Evolutionary conservation across 1,140 invertebrate species (phyloP).

Genomic region (Bombus picipes): DNA sequence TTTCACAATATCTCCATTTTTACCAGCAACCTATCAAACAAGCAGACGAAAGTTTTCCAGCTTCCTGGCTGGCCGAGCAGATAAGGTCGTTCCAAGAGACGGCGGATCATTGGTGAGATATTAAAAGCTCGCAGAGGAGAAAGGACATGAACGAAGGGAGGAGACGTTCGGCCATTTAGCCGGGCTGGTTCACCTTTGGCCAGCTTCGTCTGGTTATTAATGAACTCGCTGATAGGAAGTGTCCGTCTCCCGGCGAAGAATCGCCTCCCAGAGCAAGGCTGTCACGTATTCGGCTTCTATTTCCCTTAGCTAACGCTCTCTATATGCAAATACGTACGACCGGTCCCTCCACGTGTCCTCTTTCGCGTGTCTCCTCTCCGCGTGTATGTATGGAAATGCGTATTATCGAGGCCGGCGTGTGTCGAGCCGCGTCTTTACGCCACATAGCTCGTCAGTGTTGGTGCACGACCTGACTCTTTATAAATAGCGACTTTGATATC

Average conservation of each 20-base stretch:
- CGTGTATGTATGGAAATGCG: conserved; percentile 61
- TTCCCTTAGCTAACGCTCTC: conserved; percentile 83
- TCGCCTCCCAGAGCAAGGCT: conserved; percentile 75
- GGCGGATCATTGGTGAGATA: conserved; percentile 63
- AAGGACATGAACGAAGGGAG: conserved; percentile 36
- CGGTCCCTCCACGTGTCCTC: conserved; percentile 73
- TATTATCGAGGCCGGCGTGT: conserved; percentile 64
- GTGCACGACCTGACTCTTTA: conserved; percentile 70
- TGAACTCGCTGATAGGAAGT: conserved; percentile 78
- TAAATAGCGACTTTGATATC: conserved; percentile 82
- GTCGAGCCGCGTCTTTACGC: conserved; percentile 35
- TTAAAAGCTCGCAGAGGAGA: conserved; percentile 56
- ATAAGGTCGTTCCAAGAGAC: conserved; percentile 66
- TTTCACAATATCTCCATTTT: not conserved
- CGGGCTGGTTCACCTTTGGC: conserved; percentile 64
- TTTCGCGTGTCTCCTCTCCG: conserved; percentile 54
- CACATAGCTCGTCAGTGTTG: conserved; percentile 3
- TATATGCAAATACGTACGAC: conserved; percentile 81
- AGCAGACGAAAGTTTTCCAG: conserved; percentile 66
- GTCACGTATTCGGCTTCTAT: conserved; percentile 83
- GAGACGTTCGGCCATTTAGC: conserved; percentile 72
- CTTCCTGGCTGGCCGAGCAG: conserved; percentile 57
- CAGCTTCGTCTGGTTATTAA: conserved; percentile 75
- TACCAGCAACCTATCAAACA: not conserved
- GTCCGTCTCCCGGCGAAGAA: conserved; percentile 78